Percentiles rank a stretch among this genome's conserved stretches.
phyloP scores from a whole-genome alignment of 2,797 vertebrate species.

The Gymnocypris eckloni region DNA sequence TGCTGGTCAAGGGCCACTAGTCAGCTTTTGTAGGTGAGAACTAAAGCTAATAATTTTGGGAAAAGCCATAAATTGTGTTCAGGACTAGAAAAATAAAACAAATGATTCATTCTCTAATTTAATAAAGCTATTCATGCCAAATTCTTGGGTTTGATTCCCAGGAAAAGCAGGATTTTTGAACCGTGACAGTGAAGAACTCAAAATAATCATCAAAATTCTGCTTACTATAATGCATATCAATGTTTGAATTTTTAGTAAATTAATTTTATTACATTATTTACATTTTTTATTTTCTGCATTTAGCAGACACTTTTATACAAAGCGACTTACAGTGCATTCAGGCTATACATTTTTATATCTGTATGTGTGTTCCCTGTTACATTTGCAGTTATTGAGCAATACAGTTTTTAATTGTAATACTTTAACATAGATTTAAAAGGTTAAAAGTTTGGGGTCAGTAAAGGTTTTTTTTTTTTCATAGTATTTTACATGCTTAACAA shows the following conservation, averaged over 20 bases:
- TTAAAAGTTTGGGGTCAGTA: neutral
- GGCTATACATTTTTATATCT: no score
- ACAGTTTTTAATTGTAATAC: neutral
- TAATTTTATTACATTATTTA: accelerated
- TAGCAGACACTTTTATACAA: no score
- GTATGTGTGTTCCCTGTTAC: neutral
- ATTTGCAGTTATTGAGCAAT: neutral
- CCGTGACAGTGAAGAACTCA: neutral
- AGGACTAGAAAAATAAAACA: neutral
- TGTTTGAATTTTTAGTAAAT: neutral
- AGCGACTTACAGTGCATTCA: no score
- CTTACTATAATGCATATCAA: neutral
- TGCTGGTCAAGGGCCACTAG: slow-evolving; percentile 63
- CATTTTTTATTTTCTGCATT: no score
- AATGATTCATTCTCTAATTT: neutral
- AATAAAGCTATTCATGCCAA: neutral
- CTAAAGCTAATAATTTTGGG: neutral
- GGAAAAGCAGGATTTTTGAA: neutral
- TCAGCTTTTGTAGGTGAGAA: slow-evolving; percentile 33
- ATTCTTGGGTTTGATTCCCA: neutral
- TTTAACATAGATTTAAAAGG: neutral
- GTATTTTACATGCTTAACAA: neutral
- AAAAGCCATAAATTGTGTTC: neutral
- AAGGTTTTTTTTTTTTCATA: neutral
- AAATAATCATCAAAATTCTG: neutral